Evolutionary conservation across 2,888 invertebrate species (phyloP), one percentile per base, ranked within the genome.

Genomic region (Sialis fuliginosa): DNA sequence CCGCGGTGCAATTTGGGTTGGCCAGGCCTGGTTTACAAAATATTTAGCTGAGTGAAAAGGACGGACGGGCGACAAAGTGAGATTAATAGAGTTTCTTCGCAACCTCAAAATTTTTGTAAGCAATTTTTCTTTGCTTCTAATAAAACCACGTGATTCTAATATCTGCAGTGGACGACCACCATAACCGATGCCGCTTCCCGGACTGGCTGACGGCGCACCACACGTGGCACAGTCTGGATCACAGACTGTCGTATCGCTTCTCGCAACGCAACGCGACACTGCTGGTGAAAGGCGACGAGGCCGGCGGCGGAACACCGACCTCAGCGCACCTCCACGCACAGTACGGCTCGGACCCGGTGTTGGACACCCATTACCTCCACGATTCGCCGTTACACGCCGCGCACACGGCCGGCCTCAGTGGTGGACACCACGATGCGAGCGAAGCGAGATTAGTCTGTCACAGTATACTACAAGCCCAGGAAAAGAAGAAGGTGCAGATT

Each of bases 201-300:
- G 61, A 69, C 8, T 87, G 86, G 85, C 76, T 86, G 50, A 79
- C 81, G 52, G 75, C 79, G 47, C 83, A 83, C 57, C 82, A 82
- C 63, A 80, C 81, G 54, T 87, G 86, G 87, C 76, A 79, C 62
- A 81, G 81, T 49, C 63, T 87, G 49, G 84, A 86, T 58, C 80
- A 81, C 55, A 69, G 73, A 22, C 77, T 75, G 58, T 77, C 74
- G 49, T 84, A 81, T 65, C 81, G 78, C 56, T 82, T 83, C 59
- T 80, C 81, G 10, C 79, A 75, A 50, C 74, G 77, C 54, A 82
- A 83, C 56, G 80, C 82, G 1, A 81, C 82, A 1, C 67, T 84
- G 47, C 63, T 63, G 47, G 65, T 66, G 30, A 51, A 44, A 13
- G 8, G 32, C 9, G 41, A 33, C 31, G 40, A 45, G 7, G 35